Evolutionary conservation across 1,140 invertebrate genomes (phyloP), one percentile per base, ranked within the genome.

Genomic region (Cydia fagiglandana): DNA sequence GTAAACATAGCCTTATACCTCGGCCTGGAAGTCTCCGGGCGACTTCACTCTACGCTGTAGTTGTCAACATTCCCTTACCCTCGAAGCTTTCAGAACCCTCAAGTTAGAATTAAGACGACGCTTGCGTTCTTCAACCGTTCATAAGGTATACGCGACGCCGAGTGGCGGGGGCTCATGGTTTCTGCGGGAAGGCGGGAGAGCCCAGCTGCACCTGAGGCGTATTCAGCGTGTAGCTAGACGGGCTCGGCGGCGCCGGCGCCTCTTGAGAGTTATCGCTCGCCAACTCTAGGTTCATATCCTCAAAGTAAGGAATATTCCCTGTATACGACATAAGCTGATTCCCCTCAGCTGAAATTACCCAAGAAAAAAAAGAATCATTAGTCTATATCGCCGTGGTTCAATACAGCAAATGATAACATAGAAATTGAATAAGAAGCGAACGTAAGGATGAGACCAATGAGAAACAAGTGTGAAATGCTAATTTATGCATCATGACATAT

Each of bases 251-350:
- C 28, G 83, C 34, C 68, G 77, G 82, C 28, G 75, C 73, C 10
- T 87, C 87, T 77, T 88, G 85, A 70, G 87, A 86, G 74, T 84
- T 82, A 34, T 92, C 92, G 17, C 78, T 86, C 80, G 92, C 90
- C 79, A 93, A 78, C 47, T 90, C 87, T 24, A 89, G 86, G 78
- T 66, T 82, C 79, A 94, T 92, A 83, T 93, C 91, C 79, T 91
- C 92, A 86, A 94, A 91, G 86, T 92, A 91, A 84, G 93, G 90
- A 87, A 91, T 89, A 89, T 89, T 89, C 78, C 89, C 87, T 86
- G 91, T 91, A 90, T 94, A 94, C 83, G 92, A 93, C 74, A 93
- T 94, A 84, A 94, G 84, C 87, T 94, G 91, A 91, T 91, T 93
- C 83, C 86, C 90, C 85, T 93, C 90, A 87, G 86, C 91, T 93